These are phyloP conservation scores for Digitonthophagus gazella DNA, from an alignment of 2,888 invertebrate species.

Conservation along the genomic window DNA sequence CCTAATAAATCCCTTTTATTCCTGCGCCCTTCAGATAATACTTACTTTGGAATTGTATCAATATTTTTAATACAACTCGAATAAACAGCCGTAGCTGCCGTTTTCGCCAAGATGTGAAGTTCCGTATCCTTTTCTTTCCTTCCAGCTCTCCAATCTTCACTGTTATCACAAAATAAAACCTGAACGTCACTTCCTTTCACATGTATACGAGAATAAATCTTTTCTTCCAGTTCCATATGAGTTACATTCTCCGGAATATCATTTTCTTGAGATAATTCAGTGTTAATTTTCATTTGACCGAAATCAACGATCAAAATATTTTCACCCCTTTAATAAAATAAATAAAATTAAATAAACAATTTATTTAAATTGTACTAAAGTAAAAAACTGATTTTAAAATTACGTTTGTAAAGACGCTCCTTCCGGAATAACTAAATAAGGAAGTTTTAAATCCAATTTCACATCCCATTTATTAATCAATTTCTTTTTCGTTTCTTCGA, in stretches of 20 bases:
- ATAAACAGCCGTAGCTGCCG: slow-evolving; percentile 47
- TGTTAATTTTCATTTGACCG: slow-evolving; percentile 66
- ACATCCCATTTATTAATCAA: slow-evolving; percentile 50
- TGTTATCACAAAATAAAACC: slow-evolving; percentile 59
- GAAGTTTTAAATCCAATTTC: slow-evolving; percentile 73
- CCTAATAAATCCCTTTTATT: no score
- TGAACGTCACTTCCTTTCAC: slow-evolving; percentile 69
- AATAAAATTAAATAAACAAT: slow-evolving; percentile 1
- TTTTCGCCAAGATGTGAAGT: slow-evolving; percentile 70
- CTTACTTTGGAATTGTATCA: slow-evolving; percentile 46
- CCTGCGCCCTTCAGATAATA: no score
- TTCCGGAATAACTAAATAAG: slow-evolving; percentile 74
- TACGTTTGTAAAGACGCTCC: slow-evolving; percentile 68
- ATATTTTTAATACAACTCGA: slow-evolving; percentile 42
- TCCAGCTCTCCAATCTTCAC: slow-evolving; percentile 73
- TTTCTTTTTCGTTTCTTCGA: slow-evolving; percentile 36
- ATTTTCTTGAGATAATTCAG: slow-evolving; percentile 70
- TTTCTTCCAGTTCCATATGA: slow-evolving; percentile 78
- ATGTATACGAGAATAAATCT: slow-evolving; percentile 73
- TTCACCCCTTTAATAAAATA: slow-evolving; percentile 56
- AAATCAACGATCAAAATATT: slow-evolving; percentile 71
- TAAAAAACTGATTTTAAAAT: no score
- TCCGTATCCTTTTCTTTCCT: slow-evolving; percentile 71
- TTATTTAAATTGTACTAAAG: background rate
- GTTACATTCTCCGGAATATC: slow-evolving; percentile 72